Conservation (phyloP, 2,888 invertebrate genomes). For the Rhagium mordax region DNA sequence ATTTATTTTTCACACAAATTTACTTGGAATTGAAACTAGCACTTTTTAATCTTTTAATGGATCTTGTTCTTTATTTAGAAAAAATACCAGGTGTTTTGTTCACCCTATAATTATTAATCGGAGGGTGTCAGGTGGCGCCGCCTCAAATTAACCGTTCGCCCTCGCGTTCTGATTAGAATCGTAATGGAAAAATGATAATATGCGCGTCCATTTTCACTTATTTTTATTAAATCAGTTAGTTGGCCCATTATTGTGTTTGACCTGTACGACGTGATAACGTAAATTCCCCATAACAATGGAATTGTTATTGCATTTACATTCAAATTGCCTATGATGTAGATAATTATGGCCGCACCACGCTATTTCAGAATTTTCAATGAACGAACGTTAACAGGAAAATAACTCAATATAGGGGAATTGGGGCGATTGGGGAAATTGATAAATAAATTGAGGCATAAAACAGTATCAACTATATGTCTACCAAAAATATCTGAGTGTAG, state of each 20-base stretch:
- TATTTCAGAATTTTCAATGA: conserved; percentile 3
- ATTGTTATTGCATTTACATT: conserved; percentile 10
- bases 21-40: too few species aligned
- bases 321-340: conserved; percentile 2
- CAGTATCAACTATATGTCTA: not conserved
- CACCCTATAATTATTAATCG: conserved; percentile 34
- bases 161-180: conserved; percentile 36
- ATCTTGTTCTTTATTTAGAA: not conserved
- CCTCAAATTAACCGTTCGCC: conserved; percentile 45
- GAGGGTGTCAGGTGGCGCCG: conserved; percentile 31
- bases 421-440: not conserved
- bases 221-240: conserved; percentile 27
- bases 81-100: not conserved
- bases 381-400: not conserved
- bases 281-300: conserved; percentile 7
- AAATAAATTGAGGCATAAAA: not conserved
- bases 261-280: not conserved
- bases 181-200: conserved; percentile 22
- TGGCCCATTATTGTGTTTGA: not conserved
- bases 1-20: too few species aligned
- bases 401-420: not conserved
- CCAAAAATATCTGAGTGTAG: not conserved
- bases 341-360: conserved; percentile 5
- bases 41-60: too few species aligned
- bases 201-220: conserved; percentile 20